phyloP scores from a whole-genome alignment of 2,797 vertebrate genomes.

The Pelodytes ibericus region DNA sequence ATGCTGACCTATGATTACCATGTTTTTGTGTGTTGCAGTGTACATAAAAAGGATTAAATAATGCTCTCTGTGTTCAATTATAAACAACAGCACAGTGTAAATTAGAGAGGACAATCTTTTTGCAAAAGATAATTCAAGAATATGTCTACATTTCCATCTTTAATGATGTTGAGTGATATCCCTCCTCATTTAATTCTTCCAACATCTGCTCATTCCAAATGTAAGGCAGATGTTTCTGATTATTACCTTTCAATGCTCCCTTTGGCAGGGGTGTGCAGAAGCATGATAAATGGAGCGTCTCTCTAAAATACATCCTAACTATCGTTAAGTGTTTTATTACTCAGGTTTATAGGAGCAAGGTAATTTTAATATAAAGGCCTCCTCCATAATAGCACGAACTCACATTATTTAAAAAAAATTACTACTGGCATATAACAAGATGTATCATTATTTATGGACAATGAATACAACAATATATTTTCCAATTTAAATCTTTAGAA shows the following conservation, averaged over 20 bases:
- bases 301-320: constrained; percentile 6
- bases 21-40: background rate
- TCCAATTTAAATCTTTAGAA: background rate
- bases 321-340: constrained; percentile 10
- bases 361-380: background rate
- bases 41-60: background rate
- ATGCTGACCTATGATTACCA: background rate
- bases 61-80: constrained; percentile 44
- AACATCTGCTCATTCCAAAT: constrained; percentile 67
- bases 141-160: constrained; percentile 53
- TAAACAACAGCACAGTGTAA: constrained; percentile 32
- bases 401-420: background rate
- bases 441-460: background rate
- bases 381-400: background rate
- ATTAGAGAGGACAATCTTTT: constrained; percentile 43
- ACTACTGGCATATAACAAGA: background rate
- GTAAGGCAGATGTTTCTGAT: constrained; percentile 70
- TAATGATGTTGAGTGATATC: constrained; percentile 59
- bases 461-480: background rate
- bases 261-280: constrained; percentile 53
- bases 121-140: constrained; percentile 48
- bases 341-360: background rate
- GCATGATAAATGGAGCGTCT: constrained; percentile 54
- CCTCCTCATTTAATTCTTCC: constrained; percentile 65
- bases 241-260: constrained; percentile 61